These are phyloP conservation scores for Drosophila demipolita DNA, from an alignment of 2,888 invertebrate species.

Conservation along the genomic window DNA sequence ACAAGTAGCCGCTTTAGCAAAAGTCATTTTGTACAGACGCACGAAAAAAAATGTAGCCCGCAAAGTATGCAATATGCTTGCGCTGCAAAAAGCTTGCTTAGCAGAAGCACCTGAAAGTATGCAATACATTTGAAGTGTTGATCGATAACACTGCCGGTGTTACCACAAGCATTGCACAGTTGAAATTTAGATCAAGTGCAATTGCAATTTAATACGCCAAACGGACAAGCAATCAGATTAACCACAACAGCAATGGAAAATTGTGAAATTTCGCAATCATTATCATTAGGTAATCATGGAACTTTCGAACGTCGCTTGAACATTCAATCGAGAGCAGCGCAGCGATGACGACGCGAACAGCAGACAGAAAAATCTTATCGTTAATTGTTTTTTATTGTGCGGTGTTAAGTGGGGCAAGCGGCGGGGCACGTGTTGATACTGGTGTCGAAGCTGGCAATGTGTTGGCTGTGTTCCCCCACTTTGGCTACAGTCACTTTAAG, in stretches of 20 bases:
- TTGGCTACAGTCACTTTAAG: constrained; percentile 90
- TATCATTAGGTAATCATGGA: constrained; percentile 60
- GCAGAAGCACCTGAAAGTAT: constrained; percentile 19
- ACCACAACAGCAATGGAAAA: background rate
- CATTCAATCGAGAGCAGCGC: constrained; percentile 41
- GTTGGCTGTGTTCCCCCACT: constrained; percentile 88
- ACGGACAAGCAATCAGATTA: background rate
- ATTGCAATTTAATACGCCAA: constrained; percentile 17
- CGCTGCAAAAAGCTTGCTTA: background rate
- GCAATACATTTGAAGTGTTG: background rate
- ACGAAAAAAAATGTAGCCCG: background rate
- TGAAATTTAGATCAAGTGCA: constrained; percentile 10
- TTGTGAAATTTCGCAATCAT: background rate
- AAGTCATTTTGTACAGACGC: background rate
- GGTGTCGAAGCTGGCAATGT: constrained; percentile 83
- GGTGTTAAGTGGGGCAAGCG: constrained; percentile 22
- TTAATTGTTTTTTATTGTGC: constrained; percentile 32
- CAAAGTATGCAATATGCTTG: background rate
- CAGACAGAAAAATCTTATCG: background rate
- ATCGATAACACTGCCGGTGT: constrained; percentile 35
- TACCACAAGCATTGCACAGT: background rate
- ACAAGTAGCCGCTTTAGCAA: fast-evolving
- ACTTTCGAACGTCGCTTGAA: background rate
- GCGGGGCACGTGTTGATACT: background rate
- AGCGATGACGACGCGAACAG: constrained; percentile 42